Conservation (phyloP, 2,797 vertebrate genomes). For the Linurgus olivaceus region DNA sequence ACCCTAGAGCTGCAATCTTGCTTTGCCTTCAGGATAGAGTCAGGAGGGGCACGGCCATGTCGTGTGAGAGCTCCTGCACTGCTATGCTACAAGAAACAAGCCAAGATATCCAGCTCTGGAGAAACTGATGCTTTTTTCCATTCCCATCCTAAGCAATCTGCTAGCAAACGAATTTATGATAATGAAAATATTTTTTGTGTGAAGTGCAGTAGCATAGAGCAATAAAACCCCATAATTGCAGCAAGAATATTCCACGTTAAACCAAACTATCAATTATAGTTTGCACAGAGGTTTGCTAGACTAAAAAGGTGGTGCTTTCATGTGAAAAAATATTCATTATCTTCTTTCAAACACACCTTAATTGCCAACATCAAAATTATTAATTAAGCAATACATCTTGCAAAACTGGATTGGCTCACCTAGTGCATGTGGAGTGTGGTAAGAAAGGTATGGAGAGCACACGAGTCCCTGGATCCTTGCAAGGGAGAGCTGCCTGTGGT, state of each 20-base stretch:
- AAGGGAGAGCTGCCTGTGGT: background rate
- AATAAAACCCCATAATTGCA: constrained; percentile 44
- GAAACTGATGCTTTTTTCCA: background rate
- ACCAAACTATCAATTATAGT: constrained; percentile 67
- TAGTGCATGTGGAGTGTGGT: background rate
- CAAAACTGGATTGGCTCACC: constrained; percentile 21
- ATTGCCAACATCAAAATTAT: constrained; percentile 70
- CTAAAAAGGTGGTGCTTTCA: constrained; percentile 63
- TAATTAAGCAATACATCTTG: constrained; percentile 70
- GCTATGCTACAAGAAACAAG: background rate
- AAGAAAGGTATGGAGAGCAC: background rate
- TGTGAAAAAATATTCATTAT: constrained; percentile 69
- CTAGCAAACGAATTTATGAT: constrained; percentile 33
- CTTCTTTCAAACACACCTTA: constrained; percentile 63
- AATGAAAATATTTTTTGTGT: constrained; percentile 50
- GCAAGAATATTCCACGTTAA: constrained; percentile 10
- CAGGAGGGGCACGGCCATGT: background rate
- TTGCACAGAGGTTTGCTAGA: constrained; percentile 50
- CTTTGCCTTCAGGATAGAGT: background rate
- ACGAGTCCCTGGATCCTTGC: background rate
- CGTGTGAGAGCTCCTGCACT: rapidly evolving
- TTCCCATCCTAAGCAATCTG: background rate
- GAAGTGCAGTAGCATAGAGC: constrained; percentile 40
- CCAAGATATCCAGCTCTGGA: background rate
- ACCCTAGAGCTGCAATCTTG: background rate